These are phyloP conservation scores for Gari tellinella DNA, from an alignment of 2,888 invertebrate genomes.

Conservation along the genomic window DNA sequence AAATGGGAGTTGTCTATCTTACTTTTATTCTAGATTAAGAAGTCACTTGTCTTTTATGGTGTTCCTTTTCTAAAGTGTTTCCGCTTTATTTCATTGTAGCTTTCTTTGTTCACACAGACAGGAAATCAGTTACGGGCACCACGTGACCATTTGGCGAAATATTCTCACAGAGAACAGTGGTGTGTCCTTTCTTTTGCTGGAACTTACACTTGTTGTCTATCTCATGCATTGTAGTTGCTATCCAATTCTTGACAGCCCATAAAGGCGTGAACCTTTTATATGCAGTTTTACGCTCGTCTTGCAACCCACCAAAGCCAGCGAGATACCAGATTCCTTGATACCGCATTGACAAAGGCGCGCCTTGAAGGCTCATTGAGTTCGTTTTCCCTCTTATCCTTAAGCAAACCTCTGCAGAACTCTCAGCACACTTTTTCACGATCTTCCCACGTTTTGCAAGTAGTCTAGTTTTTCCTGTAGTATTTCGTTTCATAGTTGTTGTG, in stretches of 20 bases:
- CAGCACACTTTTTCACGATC: constrained; percentile 30
- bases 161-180: constrained; percentile 25
- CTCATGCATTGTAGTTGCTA: constrained; percentile 62
- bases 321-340: constrained; percentile 60
- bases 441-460: constrained; percentile 53
- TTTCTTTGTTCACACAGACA: no score
- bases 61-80: no score
- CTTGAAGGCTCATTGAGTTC: constrained; percentile 43
- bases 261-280: constrained; percentile 59
- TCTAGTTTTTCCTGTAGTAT: constrained; percentile 25
- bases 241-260: constrained; percentile 63
- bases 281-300: constrained; percentile 25
- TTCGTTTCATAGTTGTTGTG: constrained; percentile 28
- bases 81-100: no score
- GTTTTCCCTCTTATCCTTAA: constrained; percentile 42
- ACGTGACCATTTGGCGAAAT: constrained; percentile 12
- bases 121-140: no score
- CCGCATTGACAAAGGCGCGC: constrained; percentile 63
- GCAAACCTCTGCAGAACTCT: constrained; percentile 47
- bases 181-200: constrained; percentile 30
- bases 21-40: no score
- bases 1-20: no score
- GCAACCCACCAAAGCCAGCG: constrained; percentile 55
- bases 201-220: constrained; percentile 61
- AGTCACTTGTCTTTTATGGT: no score